Conservation (phyloP, 2,888 invertebrate species). For the Tipula unca region DNA sequence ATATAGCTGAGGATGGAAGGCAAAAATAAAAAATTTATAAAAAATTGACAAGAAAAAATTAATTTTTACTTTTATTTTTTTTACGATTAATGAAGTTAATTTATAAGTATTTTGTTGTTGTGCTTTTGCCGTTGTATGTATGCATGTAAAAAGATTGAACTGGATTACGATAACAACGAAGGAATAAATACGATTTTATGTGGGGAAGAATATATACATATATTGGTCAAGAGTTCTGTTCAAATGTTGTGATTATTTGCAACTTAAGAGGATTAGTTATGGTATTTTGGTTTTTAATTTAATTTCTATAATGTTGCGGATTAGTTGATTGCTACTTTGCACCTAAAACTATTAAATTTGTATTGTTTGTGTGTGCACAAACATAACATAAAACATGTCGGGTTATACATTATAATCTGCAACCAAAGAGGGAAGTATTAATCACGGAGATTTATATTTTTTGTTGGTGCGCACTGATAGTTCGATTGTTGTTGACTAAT, state of each 20-base stretch:
- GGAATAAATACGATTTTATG: not conserved
- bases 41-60: not conserved
- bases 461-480: no score
- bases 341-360: not conserved
- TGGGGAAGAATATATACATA: not conserved
- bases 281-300: not conserved
- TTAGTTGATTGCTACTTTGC: slow-evolving; percentile 8
- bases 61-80: not conserved
- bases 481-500: no score
- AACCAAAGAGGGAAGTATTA: not conserved
- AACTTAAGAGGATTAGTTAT: slow-evolving; percentile 8
- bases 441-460: not conserved
- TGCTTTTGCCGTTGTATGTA: not conserved
- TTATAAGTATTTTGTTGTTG: not conserved
- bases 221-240: not conserved
- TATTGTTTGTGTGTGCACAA: not conserved
- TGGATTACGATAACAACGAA: not conserved
- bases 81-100: not conserved
- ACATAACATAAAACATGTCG: not conserved
- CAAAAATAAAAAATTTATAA: not conserved
- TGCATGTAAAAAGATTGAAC: not conserved
- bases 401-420: not conserved
- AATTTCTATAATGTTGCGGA: slow-evolving; percentile 14
- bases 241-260: slow-evolving; percentile 8
- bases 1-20: not conserved